Percentiles rank a stretch among this genome's conserved stretches.
Conservation (phyloP, 2,888 invertebrate species). For the Gisinianus flammeolus region DNA sequence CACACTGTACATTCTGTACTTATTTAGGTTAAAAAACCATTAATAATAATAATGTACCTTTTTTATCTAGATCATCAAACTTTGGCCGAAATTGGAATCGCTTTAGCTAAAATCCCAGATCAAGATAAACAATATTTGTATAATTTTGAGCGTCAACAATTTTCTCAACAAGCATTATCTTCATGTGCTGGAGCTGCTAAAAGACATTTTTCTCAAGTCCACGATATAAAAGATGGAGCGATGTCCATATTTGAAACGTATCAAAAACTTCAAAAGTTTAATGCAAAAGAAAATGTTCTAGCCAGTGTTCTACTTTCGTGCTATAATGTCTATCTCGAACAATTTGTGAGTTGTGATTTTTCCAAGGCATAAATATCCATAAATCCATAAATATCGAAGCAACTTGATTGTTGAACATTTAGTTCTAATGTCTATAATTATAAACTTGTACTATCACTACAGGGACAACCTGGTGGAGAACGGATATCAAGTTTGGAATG, state of each 20-base stretch:
- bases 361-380: too few relatives aligned
- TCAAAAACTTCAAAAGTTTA: conserved; percentile 55
- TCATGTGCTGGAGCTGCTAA: conserved; percentile 71
- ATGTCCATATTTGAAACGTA: conserved; percentile 56
- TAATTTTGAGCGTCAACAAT: conserved; percentile 80
- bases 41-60: too few relatives aligned
- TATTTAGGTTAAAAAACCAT: too few relatives aligned
- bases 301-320: conserved; percentile 65
- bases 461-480: conserved; percentile 18
- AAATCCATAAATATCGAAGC: too few relatives aligned
- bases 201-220: conserved; percentile 39
- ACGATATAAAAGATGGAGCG: conserved; percentile 49
- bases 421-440: too few relatives aligned
- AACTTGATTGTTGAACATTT: too few relatives aligned
- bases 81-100: conserved; percentile 78
- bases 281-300: conserved; percentile 50
- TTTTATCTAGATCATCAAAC: conserved; percentile 81
- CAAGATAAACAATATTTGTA: conserved; percentile 85
- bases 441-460: too few relatives aligned
- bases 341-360: conserved; percentile 67
- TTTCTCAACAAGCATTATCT: conserved; percentile 79
- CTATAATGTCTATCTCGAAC: conserved; percentile 71
- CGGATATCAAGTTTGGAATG: conserved; percentile 10
- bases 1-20: too few relatives aligned
- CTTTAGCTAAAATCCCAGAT: conserved; percentile 81